Evolutionary conservation across 2,888 invertebrate genomes (phyloP).

Genomic region (Orchesellides sinensis): DNA sequence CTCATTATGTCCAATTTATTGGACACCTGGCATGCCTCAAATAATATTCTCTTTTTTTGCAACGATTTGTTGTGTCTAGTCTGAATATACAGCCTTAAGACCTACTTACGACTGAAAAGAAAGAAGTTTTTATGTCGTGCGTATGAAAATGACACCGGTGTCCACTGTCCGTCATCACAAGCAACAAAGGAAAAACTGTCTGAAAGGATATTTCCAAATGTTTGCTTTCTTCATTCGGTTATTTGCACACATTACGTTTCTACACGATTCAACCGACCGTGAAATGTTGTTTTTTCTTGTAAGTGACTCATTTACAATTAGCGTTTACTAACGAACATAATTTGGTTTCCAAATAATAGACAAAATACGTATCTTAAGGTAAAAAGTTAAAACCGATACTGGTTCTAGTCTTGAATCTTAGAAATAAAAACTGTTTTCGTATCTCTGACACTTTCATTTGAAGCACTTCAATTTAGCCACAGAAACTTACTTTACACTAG

Average conservation of each 20-base stretch:
- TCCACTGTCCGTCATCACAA: constrained; percentile 52
- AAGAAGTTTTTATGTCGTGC: constrained; percentile 25
- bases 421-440: background rate
- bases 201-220: constrained; percentile 32
- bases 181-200: constrained; percentile 36
- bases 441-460: background rate
- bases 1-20: constrained; percentile 33
- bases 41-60: constrained; percentile 15
- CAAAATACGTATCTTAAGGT: background rate
- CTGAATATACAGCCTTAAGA: constrained; percentile 32
- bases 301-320: constrained; percentile 4
- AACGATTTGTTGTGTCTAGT: constrained; percentile 3
- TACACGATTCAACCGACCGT: constrained; percentile 38
- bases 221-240: constrained; percentile 28
- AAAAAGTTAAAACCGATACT: background rate
- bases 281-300: constrained; percentile 27
- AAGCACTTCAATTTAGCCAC: background rate
- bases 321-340: background rate
- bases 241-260: constrained; percentile 32
- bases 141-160: constrained; percentile 47
- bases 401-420: background rate
- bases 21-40: constrained; percentile 30
- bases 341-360: background rate
- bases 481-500: too few relatives aligned
- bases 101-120: constrained; percentile 34